Evolutionary conservation across 2,113 vertebrate genomes (phyloP).

Genomic region (Rhineura floridana): DNA sequence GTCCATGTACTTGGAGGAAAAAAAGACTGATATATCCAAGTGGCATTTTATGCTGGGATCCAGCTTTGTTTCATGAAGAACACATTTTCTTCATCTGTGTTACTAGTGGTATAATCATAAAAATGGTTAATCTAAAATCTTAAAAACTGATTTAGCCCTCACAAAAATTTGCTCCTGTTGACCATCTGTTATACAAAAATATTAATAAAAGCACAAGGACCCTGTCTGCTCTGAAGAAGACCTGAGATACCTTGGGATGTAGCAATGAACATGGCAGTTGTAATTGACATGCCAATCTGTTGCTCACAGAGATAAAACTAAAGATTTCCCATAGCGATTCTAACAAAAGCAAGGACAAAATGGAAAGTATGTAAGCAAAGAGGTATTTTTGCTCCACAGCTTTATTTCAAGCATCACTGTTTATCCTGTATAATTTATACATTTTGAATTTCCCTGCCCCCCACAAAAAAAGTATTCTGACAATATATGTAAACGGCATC

Average conservation of each 20-base stretch:
- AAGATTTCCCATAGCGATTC: background rate
- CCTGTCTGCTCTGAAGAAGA: background rate
- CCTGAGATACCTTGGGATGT: background rate
- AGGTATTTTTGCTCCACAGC: conserved; percentile 63
- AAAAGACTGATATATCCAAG: conserved; percentile 23
- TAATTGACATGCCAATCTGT: conserved; percentile 39
- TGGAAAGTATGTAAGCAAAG: conserved; percentile 50
- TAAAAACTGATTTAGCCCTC: background rate
- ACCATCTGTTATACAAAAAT: background rate
- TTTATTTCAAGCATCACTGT: conserved; percentile 74
- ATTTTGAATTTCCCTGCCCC: conserved; percentile 41
- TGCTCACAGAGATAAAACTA: conserved; percentile 1
- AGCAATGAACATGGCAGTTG: conserved; percentile 34
- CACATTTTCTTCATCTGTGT: background rate
- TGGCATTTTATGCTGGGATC: conserved; percentile 28
- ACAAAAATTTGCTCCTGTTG: background rate
- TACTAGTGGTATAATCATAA: background rate
- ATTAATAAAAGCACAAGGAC: background rate
- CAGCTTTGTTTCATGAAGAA: background rate
- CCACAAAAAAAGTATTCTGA: conserved; percentile 42
- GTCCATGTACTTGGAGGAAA: conserved; percentile 7
- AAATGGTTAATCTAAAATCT: background rate
- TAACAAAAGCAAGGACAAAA: conserved; percentile 51
- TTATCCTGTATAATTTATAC: conserved; percentile 58
- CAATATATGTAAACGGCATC: conserved; percentile 54